Evolutionary conservation across 2,797 vertebrate genomes (phyloP).

Genomic region (Lagorchestes hirsutus): DNA sequence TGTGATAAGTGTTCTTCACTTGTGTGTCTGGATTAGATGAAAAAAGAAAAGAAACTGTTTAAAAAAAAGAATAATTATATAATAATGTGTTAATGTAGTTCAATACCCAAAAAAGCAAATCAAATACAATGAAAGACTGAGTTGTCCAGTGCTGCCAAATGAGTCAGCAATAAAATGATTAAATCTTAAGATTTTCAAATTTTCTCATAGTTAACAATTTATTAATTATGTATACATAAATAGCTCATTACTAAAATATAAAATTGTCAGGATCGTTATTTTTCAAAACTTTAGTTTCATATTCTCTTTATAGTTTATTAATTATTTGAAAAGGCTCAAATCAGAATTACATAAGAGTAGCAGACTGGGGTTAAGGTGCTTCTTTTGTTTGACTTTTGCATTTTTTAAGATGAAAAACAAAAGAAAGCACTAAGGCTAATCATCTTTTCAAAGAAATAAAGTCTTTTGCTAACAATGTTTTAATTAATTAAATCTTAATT

Average conservation of each 20-base stretch:
- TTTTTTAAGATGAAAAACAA: not conserved
- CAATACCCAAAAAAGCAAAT: conserved; percentile 29
- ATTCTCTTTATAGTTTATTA: not conserved
- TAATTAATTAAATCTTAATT: conserved; percentile 41
- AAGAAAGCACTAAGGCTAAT: not conserved
- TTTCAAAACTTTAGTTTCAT: not conserved
- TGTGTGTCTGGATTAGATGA: conserved; percentile 1
- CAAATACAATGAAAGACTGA: not conserved
- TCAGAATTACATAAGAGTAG: not conserved
- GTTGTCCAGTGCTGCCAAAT: conserved; percentile 3
- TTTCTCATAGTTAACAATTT: conserved; percentile 12
- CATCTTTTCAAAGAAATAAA: not conserved
- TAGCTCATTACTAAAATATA: not conserved
- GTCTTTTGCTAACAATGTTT: conserved; percentile 17
- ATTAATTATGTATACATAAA: not conserved
- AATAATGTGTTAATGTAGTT: conserved; percentile 22
- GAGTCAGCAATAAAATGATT: conserved; percentile 20
- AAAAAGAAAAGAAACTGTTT: conserved; percentile 4
- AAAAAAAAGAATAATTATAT: conserved; percentile 36
- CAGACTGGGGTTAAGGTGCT: not conserved
- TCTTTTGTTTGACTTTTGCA: not conserved
- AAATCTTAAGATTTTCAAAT: conserved; percentile 32
- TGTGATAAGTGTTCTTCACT: conserved; percentile 47
- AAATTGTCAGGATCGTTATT: not conserved
- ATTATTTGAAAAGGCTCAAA: not conserved